Evolutionary conservation across 2,888 invertebrate species (phyloP), one percentile per base, ranked within the genome.

Genomic region (Troilus luridus): DNA sequence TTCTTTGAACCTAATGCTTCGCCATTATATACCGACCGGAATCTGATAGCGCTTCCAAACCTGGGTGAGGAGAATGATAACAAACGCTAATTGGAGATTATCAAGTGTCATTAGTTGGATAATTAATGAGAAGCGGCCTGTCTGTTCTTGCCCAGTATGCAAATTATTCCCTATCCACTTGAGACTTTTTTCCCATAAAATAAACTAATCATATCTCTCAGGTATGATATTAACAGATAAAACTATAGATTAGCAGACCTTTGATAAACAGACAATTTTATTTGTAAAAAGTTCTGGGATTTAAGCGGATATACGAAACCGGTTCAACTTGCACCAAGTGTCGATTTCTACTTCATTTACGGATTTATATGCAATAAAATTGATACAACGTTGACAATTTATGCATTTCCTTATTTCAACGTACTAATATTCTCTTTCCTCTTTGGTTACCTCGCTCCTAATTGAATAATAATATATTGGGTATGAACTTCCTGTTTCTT

Each of bases 101-200:
- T 77, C 17, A 19, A 17, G 27, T 41, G 41, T 41, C 27, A 77
- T 77, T 41, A 77, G 41, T 77, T 77, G 72, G 7, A 14, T 41
- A 77, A 77, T 77, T 41, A 77, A 77, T 77, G 19, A 7, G 41
- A 10, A 5, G 72, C 72, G 72, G 72, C 17, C 17, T 19, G 14
- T 77, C 21, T 77, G 72, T 77, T 77, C 72, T 67, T 77, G 72
- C 17, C 41, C 72, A 41, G 72, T 77, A 77, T 77, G 72, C 72
- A 77, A 27, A 77, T 77, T 41, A 77, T 77, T 77, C 2, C 10
- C 7, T n/a, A 77, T 77, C 41, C 2, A 27, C 41, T 77, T 77
- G 59, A 41, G 7, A 17, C 17, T 41, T 27, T 77, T 72, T 77
- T 77, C 17, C 41, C 0, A 19, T 21, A 1, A 27, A 77, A 9